Evolutionary conservation across 2,888 invertebrate genomes (phyloP).

Genomic region (Brassicogethes aeneus): DNA sequence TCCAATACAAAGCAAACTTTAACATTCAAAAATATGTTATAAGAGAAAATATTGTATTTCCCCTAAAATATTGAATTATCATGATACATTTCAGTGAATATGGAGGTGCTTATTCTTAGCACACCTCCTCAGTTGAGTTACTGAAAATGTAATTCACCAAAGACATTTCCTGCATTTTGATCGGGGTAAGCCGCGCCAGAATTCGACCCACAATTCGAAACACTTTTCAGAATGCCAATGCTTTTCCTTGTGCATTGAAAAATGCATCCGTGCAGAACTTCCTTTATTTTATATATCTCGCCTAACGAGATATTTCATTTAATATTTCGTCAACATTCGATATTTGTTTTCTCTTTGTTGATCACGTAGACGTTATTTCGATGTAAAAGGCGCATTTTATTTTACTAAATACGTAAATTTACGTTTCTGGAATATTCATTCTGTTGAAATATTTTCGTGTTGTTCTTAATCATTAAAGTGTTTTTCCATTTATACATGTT

Average conservation of each 20-base stretch:
- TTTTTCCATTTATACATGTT: no score
- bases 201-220: conserved; percentile 25
- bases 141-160: conserved; percentile 34
- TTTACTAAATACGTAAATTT: no score
- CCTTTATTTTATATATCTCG: conserved; percentile 2
- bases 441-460: no score
- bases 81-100: conserved; percentile 20
- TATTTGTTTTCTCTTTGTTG: conserved; percentile 2
- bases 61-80: conserved; percentile 19
- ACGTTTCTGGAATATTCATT: no score
- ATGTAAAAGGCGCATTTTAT: no score
- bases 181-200: conserved; percentile 25
- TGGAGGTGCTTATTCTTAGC: conserved; percentile 27
- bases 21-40: not conserved
- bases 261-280: conserved; percentile 28
- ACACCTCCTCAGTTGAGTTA: conserved; percentile 33
- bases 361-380: not conserved
- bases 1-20: no score
- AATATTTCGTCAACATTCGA: conserved; percentile 2
- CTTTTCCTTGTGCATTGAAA: conserved; percentile 25
- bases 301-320: not conserved
- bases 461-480: no score
- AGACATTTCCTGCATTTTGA: conserved; percentile 32
- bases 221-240: conserved; percentile 26
- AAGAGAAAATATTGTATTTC: not conserved